Percentiles rank a stretch among this genome's conserved stretches.
Evolutionary conservation across 35 echinoderm and acorn worm genomes (phyloP).

Genomic region (Apostichopus parvimensis): DNA sequence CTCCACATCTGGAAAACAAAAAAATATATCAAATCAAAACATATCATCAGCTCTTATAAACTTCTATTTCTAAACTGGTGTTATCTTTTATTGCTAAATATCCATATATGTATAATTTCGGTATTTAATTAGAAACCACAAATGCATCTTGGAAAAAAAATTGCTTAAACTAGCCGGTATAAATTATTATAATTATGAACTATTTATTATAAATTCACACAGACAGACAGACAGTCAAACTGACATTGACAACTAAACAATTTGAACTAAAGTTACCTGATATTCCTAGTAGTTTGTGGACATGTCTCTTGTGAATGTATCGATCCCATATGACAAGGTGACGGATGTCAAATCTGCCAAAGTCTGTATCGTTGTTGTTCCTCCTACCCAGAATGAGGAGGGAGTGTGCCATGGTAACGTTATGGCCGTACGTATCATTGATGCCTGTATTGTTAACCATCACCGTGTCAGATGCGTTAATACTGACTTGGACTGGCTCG

Average conservation of each 20-base stretch:
- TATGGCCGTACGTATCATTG: background rate
- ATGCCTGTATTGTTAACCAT: background rate
- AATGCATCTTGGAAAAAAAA: too few relatives aligned
- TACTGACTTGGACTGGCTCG: background rate
- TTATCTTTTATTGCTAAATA: too few relatives aligned
- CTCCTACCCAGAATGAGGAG: conserved; percentile 56
- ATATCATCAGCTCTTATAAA: background rate
- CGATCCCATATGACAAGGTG: conserved; percentile 80
- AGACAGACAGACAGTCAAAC: too few relatives aligned
- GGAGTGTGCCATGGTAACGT: background rate
- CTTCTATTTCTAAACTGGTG: too few relatives aligned
- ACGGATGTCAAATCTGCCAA: conserved; percentile 55
- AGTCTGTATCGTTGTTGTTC: conserved; percentile 40
- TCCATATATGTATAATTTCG: too few relatives aligned
- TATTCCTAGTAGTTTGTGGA: conserved; percentile 75
- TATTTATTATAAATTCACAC: too few relatives aligned
- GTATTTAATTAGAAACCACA: too few relatives aligned
- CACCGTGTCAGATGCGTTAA: background rate
- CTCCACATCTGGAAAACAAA: conserved; percentile 59
- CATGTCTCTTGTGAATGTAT: conserved; percentile 61
- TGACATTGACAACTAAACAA: background rate
- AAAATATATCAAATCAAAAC: background rate
- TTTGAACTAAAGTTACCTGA: conserved; percentile 48
- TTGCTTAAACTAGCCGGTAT: too few relatives aligned
- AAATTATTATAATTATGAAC: too few relatives aligned